Evolutionary conservation across 2,888 invertebrate species (phyloP), one percentile per base, ranked within the genome.

Genomic region (Drosophila birchii): DNA sequence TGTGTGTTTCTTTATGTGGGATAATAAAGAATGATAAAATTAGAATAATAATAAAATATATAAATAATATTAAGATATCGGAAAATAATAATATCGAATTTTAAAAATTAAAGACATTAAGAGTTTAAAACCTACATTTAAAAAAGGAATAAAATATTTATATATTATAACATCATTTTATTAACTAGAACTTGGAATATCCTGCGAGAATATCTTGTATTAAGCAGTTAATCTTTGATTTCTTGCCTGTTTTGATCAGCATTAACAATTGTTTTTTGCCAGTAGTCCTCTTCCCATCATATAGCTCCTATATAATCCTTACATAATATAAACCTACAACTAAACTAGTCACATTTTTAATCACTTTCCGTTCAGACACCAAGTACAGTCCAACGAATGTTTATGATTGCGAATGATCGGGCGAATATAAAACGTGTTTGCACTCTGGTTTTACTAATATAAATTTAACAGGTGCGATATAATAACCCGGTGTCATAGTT

Each of bases 371-470:
- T 57, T 57, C 16, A 9, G n/a, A 44, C 3, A 26, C 4, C 18
- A 45, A 14, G 39, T 63, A 63, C 47, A 61, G 62, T 62, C 29
- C 9, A 16, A 18, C n/a, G 8, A 16, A 18, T 23, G 26, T 66
- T 44, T 53, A 43, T 66, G 23, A 14, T 23, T 12, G 16, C 53
- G 20, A 18, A 16, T 55, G n/a, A 34, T 32, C n/a, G 26, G 11
- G n/a, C 47, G 47, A 63, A 62, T 47, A 8, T 34, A 36, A 64
- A 66, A 64, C 66, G 66, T 64, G 64, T 64, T 64, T 64, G 49
- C 26, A 66, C 66, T 66, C 43, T 36, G 43, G 36, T 29, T 36
- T 36, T 36, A 20, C 26, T 34, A 49, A 64, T 64, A 64, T 62
- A 63, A 64, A 49, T 63, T 47, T 49, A 64, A 34, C 34, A 16